phyloP scores from a whole-genome alignment of 2,797 vertebrate species.

The Acanthurus lineatus region DNA sequence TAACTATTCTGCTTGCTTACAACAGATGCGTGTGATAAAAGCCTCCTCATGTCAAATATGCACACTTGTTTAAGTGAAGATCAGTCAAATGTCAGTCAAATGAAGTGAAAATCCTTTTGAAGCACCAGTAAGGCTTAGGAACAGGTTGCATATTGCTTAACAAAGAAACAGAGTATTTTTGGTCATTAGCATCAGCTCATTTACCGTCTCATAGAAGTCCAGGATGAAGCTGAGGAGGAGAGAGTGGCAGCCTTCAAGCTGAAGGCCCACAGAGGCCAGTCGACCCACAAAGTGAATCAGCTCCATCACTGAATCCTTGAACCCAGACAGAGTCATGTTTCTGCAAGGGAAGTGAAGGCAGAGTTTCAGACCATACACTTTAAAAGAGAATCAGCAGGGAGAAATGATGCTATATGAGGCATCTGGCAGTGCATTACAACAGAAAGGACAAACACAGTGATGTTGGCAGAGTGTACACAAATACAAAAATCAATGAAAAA shows the following conservation, averaged over 20 bases:
- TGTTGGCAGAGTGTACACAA: slow-evolving; percentile 15
- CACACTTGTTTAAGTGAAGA: background rate
- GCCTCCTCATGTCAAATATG: background rate
- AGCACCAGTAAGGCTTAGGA: background rate
- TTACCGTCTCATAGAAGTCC: slow-evolving; percentile 95
- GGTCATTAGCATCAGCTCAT: slow-evolving; percentile 1
- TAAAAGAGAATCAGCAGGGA: background rate
- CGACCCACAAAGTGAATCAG: slow-evolving; percentile 90
- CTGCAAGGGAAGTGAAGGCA: slow-evolving; percentile 76
- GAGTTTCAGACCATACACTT: slow-evolving; percentile 28
- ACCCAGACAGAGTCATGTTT: slow-evolving; percentile 88
- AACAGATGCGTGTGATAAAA: background rate
- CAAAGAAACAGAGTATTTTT: background rate
- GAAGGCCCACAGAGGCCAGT: slow-evolving; percentile 87
- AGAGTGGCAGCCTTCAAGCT: slow-evolving; percentile 86
- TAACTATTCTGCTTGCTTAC: background rate
- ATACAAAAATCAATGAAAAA: slow-evolving; percentile 31
- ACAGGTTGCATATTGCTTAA: background rate
- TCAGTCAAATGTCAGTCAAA: background rate
- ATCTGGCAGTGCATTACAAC: slow-evolving; percentile 9
- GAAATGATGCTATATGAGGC: slow-evolving; percentile 30
- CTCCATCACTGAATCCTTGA: slow-evolving; percentile 88
- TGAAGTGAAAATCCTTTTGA: background rate
- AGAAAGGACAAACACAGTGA: slow-evolving; percentile 31
- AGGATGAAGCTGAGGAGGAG: slow-evolving; percentile 92